Evolutionary conservation across 2,113 vertebrate species (phyloP), one percentile per base, ranked within the genome.

Genomic region (Tretioscincus oriximinensis): DNA sequence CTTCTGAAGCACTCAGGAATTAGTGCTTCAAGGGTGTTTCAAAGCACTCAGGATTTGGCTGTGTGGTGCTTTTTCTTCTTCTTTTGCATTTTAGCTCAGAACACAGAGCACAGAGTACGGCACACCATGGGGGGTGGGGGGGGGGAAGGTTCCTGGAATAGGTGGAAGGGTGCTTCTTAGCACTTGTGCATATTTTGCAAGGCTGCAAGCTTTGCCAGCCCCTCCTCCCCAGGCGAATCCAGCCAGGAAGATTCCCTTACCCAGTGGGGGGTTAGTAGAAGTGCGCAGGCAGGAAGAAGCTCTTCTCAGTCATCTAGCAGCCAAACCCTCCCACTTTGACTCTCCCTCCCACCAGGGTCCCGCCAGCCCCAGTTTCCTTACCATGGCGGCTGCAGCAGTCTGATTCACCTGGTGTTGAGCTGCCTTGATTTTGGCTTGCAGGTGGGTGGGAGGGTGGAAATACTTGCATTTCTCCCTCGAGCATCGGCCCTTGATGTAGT

Each of bases 381-480:
- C 98, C 97, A 98, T 96, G 64, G 95, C 92, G 22, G 94, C 85
- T 77, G 96, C 95, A 85, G 94, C 95, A 86, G 95, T 97, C 92
- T 99, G 97, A 95, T 96, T 97, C 94, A 96, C 96, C 94, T 99
- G 98, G 94, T 99, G 97, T 95, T 99, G 97, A 83, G 97, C 94
- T 87, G 98, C 98, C 95, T 98, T 99, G 92, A 99, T 98, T 95
- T 97, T 96, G 94, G 98, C 98, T 96, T 99, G 98, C 95, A 99
- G 92, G 95, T 99, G 98, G 78, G 97, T 95, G 81, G 98, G 98
- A 68, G 98, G 98, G 91, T 99, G 98, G 94, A 99, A 99, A 93
- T 99, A 99, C 91, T 98, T 99, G 98, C 98, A 99, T 96, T 97
- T 99, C 95, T 99, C 98, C 84, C 98, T 92, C 89, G 96, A 95